A percentile compares a stretch with the other conserved stretches of the same genome.
Conservation (phyloP, 2,797 vertebrate genomes). For the Catostomus latipinnis region DNA sequence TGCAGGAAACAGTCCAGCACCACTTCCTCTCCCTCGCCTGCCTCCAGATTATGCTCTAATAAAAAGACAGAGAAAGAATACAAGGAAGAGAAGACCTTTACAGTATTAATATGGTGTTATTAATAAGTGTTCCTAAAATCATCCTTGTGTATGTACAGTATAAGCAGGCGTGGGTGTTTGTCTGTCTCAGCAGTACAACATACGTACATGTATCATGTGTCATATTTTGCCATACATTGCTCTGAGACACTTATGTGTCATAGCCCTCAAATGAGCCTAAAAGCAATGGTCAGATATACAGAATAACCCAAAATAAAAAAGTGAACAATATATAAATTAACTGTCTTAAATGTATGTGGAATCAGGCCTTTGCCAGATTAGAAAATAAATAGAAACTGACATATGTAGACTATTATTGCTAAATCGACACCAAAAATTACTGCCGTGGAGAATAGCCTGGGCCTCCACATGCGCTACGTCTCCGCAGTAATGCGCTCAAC, state of each 20-base stretch:
- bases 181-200: slow-evolving; percentile 47
- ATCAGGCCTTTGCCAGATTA: slow-evolving; percentile 71
- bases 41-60: slow-evolving; percentile 57
- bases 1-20: slow-evolving; percentile 75
- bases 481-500: no score
- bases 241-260: background rate
- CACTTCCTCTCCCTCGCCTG: slow-evolving; percentile 71
- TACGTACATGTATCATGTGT: background rate
- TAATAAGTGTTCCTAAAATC: background rate
- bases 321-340: background rate
- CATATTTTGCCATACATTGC: background rate
- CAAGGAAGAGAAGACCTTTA: background rate
- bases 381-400: slow-evolving; percentile 36
- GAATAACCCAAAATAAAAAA: background rate
- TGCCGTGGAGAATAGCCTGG: no score
- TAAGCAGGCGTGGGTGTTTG: background rate
- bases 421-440: background rate
- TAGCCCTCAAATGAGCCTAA: no score
- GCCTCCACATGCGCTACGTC: no score
- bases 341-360: slow-evolving; percentile 67
- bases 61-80: background rate
- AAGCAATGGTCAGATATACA: no score
- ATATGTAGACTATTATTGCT: background rate
- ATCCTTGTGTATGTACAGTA: background rate
- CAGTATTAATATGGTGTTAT: background rate